Evolutionary conservation across 2,888 invertebrate genomes (phyloP).

Genomic region (Physocephala rufipes): DNA sequence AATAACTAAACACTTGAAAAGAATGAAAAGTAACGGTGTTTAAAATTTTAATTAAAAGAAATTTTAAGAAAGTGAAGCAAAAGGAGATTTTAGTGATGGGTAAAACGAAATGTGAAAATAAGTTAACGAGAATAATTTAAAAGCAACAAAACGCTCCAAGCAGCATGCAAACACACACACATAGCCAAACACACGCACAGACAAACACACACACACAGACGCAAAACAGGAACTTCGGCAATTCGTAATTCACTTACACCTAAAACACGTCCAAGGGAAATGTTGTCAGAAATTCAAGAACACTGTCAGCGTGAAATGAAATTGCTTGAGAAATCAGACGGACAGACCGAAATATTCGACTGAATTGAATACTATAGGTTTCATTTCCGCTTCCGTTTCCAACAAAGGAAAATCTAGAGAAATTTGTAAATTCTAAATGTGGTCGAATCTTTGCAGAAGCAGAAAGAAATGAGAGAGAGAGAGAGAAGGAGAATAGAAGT

Average conservation of each 20-base stretch:
- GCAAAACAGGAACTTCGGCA: too few relatives aligned
- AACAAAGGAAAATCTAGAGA: conserved; percentile 6
- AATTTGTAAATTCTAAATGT: background rate
- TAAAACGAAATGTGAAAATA: conserved; percentile 21
- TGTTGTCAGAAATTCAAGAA: too few relatives aligned
- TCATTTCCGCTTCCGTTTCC: conserved; percentile 16
- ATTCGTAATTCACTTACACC: too few relatives aligned
- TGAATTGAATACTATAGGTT: conserved; percentile 32
- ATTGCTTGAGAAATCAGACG: too few relatives aligned
- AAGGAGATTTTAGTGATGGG: background rate
- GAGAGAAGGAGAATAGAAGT: background rate
- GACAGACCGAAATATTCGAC: conserved; percentile 27
- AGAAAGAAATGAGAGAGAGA: background rate
- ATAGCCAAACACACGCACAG: background rate
- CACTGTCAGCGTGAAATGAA: too few relatives aligned
- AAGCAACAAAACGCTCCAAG: background rate
- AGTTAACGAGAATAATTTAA: conserved; percentile 24
- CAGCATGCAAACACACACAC: background rate
- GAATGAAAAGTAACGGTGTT: background rate
- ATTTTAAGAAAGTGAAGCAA: background rate
- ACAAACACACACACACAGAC: background rate
- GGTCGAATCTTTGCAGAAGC: background rate
- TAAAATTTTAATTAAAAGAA: too few relatives aligned
- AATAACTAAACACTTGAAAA: background rate
- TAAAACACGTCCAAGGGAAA: conserved; percentile 7